Evolutionary conservation across 2,888 invertebrate genomes (phyloP), one percentile per base, ranked within the genome.

Genomic region (Acanthosepion lycidas): DNA sequence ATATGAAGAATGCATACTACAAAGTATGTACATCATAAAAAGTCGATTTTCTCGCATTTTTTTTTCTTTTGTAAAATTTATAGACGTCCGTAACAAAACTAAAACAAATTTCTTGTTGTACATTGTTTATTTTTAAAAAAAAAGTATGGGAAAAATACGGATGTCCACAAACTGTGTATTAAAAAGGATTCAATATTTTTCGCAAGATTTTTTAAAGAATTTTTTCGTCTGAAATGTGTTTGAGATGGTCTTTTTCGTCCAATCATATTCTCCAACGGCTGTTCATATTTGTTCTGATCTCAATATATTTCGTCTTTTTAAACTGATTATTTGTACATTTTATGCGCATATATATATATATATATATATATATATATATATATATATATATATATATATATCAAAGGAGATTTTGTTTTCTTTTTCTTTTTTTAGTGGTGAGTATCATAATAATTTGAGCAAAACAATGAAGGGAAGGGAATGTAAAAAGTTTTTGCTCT

Each of bases 341-440:
- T 51, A 51, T 51, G 1, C n/a, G 18, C 26, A 8, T 91, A 12
- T 91, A 28, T 91, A 91, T 91, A 28, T 91, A 91, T 91, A 33
- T 91, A 12, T 91, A 91, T 91, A 28, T 9, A 91, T 91, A 23
- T 91, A 33, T 91, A 28, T 91, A 91, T 33, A 91, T 91, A 12
- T 91, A 91, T 91, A 28, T 91, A 91, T 91, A 28, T 91, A 91
- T 91, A 91, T 91, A 28, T 91, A 91, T 91, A 28, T 91, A 91
- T 91, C 6, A 48, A 91, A 23, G 6, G 6, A 8, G 42, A 51
- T 51, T 51, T 91, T 91, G 33, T 91, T 91, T 33, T 42, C 42
- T 42, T 42, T 42, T 42, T 42, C 42, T 42, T 42, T 42, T 42
- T 91, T n/a, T 33, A 15, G 12, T 28, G 12, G 15, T 28, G 33